Base-by-base conservation (phyloP, 53 echinoderm and acorn worm genomes). In the Stichopus horrens region DNA sequence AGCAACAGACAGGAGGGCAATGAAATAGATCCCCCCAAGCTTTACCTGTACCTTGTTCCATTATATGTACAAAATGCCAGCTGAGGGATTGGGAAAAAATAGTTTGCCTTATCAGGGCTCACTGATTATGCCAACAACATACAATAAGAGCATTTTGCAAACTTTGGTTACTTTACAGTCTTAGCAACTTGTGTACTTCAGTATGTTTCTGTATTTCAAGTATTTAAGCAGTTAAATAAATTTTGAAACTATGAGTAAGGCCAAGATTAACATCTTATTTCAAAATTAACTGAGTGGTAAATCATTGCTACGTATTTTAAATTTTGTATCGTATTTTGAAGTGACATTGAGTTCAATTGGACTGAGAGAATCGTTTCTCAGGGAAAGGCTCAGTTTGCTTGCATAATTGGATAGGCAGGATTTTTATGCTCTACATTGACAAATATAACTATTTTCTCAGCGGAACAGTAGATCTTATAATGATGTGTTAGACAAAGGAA, bases 1-100 rank as follows among this genome's bases (percentile, higher is more conserved):
- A 92, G 58, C 89, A 92, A 74, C 92, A 92, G 79, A 92, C 92
- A 53, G 92, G 92, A 52, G 92, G 92, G 19, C 71, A 71, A 71
- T 71, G 71, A 71, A 20, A 71, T 20, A 71, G 71, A 71, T 71
- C n/a, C 0, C 0, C 37, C 14, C 71, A 16, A 71, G 71, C 71
- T 71, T 71, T 7, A 18, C 18, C 71, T 71, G 18, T 7, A 18
- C 18, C 19, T 71, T 71, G 19, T 71, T 71, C 71, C 18, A 7
- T 71, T 13, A 71, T 18, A 71, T 71, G 71, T 71, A 71, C 71
- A 71, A n/a, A 16, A 71, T 14, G 18, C 71, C 71, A 19, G 71
- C 71, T 71, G 71, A 18, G 37, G 37, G 37, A 37, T 37, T 0
- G 37, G 37, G 37, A 37, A 37, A 63, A 63, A 13, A 10, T 63